Conservation (phyloP, 2,113 vertebrate species). For the Alaudala cheleensis region DNA sequence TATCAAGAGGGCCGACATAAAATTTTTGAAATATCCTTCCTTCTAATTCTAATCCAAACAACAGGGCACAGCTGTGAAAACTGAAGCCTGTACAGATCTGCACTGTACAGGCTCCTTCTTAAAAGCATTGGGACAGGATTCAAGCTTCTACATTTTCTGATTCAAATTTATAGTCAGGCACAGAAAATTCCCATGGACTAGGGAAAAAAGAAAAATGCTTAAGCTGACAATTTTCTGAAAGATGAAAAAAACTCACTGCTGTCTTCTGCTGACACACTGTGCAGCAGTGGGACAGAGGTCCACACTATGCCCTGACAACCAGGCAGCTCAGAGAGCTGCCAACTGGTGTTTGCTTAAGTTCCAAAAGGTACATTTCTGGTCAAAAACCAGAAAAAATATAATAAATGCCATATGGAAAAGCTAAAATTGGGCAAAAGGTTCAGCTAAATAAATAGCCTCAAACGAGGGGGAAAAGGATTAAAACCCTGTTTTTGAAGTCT, state of each 20-base stretch:
- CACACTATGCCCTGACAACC: neutral
- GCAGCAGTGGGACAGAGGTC: neutral
- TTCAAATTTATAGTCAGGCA: neutral
- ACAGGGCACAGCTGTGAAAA: constrained; percentile 65
- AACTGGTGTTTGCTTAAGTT: neutral
- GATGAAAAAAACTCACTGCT: neutral
- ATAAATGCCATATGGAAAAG: neutral
- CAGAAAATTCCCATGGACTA: neutral
- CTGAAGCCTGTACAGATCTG: neutral
- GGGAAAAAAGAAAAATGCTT: neutral
- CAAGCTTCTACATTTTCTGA: neutral
- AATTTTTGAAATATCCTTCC: constrained; percentile 42
- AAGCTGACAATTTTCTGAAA: neutral
- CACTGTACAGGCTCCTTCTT: neutral
- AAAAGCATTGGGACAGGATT: neutral
- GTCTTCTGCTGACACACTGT: neutral
- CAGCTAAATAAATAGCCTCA: neutral
- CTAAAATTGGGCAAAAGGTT: neutral
- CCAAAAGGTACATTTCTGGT: neutral
- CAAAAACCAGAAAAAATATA: neutral
- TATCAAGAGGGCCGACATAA: neutral
- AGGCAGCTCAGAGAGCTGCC: neutral
- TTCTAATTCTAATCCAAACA: constrained; percentile 56
- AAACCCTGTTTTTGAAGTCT: neutral
- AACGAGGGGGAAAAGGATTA: neutral